A percentile compares a stretch with the other conserved stretches of the same genome.
Evolutionary conservation across 64 coral and sea anemone genomes (phyloP).

Genomic region (Dendrophyllia cribrosa): DNA sequence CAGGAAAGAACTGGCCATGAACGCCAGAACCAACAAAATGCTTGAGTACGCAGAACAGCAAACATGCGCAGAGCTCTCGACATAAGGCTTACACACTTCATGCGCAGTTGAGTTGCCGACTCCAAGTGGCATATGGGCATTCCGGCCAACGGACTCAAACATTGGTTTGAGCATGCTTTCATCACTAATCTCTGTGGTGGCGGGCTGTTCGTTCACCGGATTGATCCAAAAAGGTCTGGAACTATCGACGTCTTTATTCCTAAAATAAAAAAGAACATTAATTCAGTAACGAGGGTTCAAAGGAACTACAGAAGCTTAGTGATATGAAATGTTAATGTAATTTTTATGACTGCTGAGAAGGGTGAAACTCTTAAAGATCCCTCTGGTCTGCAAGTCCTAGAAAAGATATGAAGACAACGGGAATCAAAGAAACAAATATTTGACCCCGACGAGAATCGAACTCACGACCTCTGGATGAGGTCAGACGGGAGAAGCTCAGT

Average conservation of each 20-base stretch:
- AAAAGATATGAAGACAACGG: too few relatives aligned
- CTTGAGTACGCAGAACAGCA: neutral
- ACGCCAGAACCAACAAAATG: neutral
- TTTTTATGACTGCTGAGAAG: too few relatives aligned
- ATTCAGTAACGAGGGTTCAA: neutral
- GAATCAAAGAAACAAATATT: too few relatives aligned
- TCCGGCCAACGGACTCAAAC: constrained; percentile 8
- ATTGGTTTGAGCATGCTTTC: constrained; percentile 10
- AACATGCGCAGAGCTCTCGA: neutral
- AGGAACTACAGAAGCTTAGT: too few relatives aligned
- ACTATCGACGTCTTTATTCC: constrained; percentile 2
- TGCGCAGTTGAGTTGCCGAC: neutral
- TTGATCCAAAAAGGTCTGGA: neutral
- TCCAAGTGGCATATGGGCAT: constrained; percentile 18
- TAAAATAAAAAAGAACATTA: neutral
- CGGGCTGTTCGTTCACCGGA: constrained; percentile 15
- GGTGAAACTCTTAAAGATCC: too few relatives aligned
- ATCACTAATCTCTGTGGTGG: neutral
- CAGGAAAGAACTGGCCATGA: neutral
- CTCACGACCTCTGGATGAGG: too few relatives aligned
- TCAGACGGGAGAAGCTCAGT: too few relatives aligned
- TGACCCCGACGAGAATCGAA: too few relatives aligned
- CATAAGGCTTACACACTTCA: constrained; percentile 24
- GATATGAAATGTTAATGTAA: too few relatives aligned
- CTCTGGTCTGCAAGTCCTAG: too few relatives aligned